These are phyloP conservation scores for Nesoenas mayeri DNA, from an alignment of 2,113 vertebrate genomes.

Conservation along the genomic window DNA sequence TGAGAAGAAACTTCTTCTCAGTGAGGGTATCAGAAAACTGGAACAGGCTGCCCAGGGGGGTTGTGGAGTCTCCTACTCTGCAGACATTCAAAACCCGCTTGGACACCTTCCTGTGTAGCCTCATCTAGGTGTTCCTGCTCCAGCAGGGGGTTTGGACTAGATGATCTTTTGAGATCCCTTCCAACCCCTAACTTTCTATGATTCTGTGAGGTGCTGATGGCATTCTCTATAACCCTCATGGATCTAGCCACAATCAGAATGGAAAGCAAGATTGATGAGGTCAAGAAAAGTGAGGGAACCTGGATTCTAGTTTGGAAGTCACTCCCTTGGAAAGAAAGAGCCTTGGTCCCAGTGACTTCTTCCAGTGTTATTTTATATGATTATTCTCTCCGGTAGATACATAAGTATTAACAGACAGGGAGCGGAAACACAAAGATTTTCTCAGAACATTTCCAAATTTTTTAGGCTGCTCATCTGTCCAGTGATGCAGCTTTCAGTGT, in stretches of 20 bases:
- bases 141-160: too few relatives aligned
- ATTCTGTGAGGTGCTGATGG: neutral
- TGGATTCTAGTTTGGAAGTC: neutral
- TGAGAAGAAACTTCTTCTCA: too few relatives aligned
- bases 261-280: neutral
- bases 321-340: neutral
- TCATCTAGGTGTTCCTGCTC: too few relatives aligned
- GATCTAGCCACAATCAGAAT: neutral
- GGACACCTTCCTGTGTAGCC: too few relatives aligned
- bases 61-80: too few relatives aligned
- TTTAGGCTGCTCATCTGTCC: neutral
- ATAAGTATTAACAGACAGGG: neutral
- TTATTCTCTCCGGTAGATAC: neutral
- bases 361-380: fast-evolving
- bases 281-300: neutral
- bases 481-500: neutral
- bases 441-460: neutral
- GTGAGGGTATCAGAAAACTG: too few relatives aligned
- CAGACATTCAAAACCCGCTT: too few relatives aligned
- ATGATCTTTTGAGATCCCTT: too few relatives aligned
- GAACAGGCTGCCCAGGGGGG: too few relatives aligned
- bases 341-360: neutral
- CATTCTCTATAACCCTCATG: neutral
- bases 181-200: too few relatives aligned
- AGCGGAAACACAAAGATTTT: neutral